Evolutionary conservation across 2,888 invertebrate genomes (phyloP), one percentile per base, ranked within the genome.

Genomic region (Heliothis peltigera): DNA sequence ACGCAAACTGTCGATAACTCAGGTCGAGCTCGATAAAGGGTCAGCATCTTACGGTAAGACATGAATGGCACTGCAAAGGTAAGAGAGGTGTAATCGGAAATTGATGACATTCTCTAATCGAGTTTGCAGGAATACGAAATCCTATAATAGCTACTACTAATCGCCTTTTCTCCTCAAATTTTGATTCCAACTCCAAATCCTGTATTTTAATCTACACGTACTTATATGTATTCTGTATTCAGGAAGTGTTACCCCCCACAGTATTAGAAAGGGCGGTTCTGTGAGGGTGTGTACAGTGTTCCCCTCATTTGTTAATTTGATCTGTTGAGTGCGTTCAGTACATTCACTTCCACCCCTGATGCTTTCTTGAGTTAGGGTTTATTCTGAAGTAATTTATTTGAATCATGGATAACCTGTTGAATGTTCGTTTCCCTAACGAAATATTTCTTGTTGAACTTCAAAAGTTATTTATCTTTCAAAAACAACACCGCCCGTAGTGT

Each of bases 1-100:
- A 78, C 76, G 69, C 76, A 75, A 73, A 75, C 48, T 74, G 39
- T 59, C 67, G 71, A 74, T 74, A 74, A 60, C 71, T 62, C 55
- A 71, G 66, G 60, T 55, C 61, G 66, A 4, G 12, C 22, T 43
- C 25, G 62, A 67, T 71, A 75, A 70, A 53, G 72, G 76, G 71
- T 67, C 67, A 73, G 46, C 53, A 51, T 60, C 70, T 70, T 53
- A 70, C 75, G 48, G 75, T 70, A 28, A 64, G 49, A 68, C 60
- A 47, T 70, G 75, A 70, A 75, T 75, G 70, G 54, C 51, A 59
- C 43, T 47, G 8, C 51, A 39, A n/a, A n/a, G n/a, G n/a, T 19
- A 17, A 22, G 8, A 39, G 39, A 39, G 39, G 39, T 39, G n/a
- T 1, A n/a, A 10, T 43, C 35, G 22, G 47, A 52, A 39, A 19